These are phyloP conservation scores for Geococcyx californianus DNA, from an alignment of 2,113 vertebrate species.

Conservation along the genomic window DNA sequence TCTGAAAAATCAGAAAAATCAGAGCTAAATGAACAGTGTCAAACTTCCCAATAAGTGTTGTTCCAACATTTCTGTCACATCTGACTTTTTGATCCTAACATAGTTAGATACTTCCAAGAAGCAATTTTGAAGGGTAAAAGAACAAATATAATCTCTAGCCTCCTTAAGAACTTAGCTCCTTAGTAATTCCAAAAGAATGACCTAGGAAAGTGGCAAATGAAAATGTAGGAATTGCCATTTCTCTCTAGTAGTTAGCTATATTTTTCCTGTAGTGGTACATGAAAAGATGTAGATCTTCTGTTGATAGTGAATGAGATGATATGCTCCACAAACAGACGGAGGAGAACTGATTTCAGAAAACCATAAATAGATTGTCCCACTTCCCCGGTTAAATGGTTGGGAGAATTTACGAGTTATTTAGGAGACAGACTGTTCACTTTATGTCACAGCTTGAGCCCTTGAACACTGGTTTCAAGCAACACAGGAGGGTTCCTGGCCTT, in stretches of 20 bases:
- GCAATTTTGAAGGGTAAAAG: neutral
- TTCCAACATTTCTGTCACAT: neutral
- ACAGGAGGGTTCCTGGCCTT: constrained; percentile 30
- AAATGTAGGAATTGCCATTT: neutral
- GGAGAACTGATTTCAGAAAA: constrained; percentile 61
- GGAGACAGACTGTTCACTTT: constrained; percentile 28
- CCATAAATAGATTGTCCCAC: constrained; percentile 50
- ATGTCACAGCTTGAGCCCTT: constrained; percentile 34
- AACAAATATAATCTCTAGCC: neutral
- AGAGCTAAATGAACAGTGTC: neutral
- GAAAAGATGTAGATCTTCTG: neutral
- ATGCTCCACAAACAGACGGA: neutral
- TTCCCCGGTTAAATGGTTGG: constrained; percentile 23
- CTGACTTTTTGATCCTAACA: neutral
- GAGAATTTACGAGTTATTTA: constrained; percentile 26
- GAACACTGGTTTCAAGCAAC: neutral
- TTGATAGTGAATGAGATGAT: constrained; percentile 11
- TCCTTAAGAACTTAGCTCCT: neutral
- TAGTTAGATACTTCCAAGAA: neutral
- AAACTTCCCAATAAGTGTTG: neutral
- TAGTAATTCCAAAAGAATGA: neutral
- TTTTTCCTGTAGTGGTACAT: neutral
- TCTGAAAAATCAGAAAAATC: neutral
- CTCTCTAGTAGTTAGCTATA: neutral
- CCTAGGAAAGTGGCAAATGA: neutral